Conservation (phyloP, 2,113 vertebrate species). For the Lota lota region DNA sequence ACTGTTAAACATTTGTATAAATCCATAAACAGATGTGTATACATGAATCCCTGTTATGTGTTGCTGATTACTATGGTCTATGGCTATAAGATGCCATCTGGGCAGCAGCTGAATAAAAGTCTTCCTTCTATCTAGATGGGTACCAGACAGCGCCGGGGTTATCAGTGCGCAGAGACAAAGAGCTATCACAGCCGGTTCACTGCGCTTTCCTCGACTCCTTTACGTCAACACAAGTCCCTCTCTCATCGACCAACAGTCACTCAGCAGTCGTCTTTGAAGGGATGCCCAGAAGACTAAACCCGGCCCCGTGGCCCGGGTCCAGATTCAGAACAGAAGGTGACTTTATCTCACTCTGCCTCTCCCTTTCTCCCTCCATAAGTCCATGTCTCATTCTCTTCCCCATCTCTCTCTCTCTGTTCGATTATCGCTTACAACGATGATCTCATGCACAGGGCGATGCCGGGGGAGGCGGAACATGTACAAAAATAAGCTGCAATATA, state of each 20-base stretch:
- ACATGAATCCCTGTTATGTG: too few species aligned
- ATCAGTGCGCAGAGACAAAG: constrained; percentile 18
- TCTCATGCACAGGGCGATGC: too few species aligned
- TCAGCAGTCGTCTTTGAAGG: constrained; percentile 40
- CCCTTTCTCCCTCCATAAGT: background rate
- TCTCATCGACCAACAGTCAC: constrained; percentile 64
- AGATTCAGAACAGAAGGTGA: constrained; percentile 1
- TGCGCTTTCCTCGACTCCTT: constrained; percentile 18
- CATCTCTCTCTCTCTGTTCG: background rate
- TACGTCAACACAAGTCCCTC: constrained; percentile 46
- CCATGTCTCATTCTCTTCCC: too few species aligned
- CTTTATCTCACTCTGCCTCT: constrained; percentile 6
- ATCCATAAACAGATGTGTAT: too few species aligned
- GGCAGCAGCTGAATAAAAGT: background rate
- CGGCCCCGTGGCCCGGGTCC: constrained; percentile 16
- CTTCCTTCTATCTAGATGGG: background rate
- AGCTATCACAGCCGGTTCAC: constrained; percentile 15
- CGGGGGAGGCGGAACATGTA: too few species aligned
- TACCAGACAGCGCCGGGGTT: background rate
- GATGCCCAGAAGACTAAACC: background rate
- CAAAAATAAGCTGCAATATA: too few species aligned
- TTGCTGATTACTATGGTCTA: too few species aligned
- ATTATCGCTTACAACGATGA: too few species aligned
- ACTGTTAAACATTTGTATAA: too few species aligned
- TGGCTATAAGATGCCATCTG: too few species aligned